These are phyloP conservation scores for Montipora efflorescens DNA, from an alignment of 64 coral and sea anemone genomes.

Conservation along the genomic window DNA sequence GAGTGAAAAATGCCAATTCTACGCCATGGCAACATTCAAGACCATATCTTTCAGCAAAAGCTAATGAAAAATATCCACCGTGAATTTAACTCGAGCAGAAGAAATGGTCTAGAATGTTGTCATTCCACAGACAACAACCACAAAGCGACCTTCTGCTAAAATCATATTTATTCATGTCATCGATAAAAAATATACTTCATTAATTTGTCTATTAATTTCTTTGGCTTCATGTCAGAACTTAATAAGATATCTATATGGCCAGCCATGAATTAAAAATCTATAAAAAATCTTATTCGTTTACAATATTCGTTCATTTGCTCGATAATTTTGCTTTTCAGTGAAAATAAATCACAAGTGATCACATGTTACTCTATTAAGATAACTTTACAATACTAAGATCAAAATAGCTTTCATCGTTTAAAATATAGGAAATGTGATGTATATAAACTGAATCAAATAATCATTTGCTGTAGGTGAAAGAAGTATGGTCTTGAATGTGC, in stretches of 20 bases:
- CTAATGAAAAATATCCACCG: neutral
- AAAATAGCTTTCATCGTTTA: neutral
- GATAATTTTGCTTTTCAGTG: constrained; percentile 10
- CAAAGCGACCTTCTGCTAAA: constrained; percentile 51
- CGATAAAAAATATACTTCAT: constrained; percentile 9
- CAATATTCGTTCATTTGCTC: neutral
- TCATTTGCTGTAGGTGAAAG: neutral
- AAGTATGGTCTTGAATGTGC: constrained; percentile 46
- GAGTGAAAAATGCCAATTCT: neutral
- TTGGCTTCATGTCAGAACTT: neutral
- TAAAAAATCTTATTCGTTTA: neutral
- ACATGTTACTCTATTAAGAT: neutral
- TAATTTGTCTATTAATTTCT: constrained; percentile 23
- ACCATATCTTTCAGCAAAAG: constrained; percentile 87
- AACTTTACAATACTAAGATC: neutral
- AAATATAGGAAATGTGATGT: neutral
- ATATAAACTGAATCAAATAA: neutral
- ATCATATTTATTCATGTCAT: constrained; percentile 24
- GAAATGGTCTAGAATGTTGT: constrained; percentile 56
- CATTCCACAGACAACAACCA: constrained; percentile 48
- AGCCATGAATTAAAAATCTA: constrained; percentile 13
- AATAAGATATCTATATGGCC: neutral
- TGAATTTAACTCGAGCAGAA: constrained; percentile 40
- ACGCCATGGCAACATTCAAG: constrained; percentile 92
- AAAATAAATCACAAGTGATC: constrained; percentile 2